Base-by-base conservation (phyloP, 2,113 vertebrate species). In the Orycteropus afer region DNA sequence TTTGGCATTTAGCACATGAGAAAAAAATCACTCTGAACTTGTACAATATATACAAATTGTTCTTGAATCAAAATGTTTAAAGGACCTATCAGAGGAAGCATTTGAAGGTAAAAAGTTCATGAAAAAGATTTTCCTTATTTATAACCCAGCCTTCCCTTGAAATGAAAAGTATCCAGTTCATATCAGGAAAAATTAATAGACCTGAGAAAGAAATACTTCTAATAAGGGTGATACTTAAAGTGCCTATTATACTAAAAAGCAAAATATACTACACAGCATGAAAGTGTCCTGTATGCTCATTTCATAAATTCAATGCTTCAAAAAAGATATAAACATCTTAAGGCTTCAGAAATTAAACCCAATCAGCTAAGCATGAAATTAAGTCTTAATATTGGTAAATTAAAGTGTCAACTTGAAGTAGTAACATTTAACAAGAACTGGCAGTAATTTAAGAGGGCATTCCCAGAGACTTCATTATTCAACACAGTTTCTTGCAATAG, bases 81-180 rank as follows among this genome's bases (percentile, higher is more conserved):
- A 82, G 55, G 5, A 59, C 61, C 40, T 82, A 94, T 92, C 20
- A 96, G 73, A 96, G 45, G 25, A 95, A 95, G 94, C 37, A 95
- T 57, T 74, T 87, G 45, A 95, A 92, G 95, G 90, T 92, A 88
- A 95, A 80, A 92, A 90, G 73, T 90, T 97, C 90, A 93, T 2
- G 37, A 14, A 57, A 47, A 77, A 81, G 22, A 89, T 71, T 92
- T 94, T 80, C 63, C n/a, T 95, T 92, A 93, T 93, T 95, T 94
- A 93, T 79, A 85, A 65, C 13, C 57, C 51, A 93, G 65, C 17
- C 40, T 90, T 71, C 49, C 17, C 47, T 45, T 86, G 42, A 95
- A 96, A 93, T 40, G 22, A 92, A 87, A 51, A 80, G 63, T 53
- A 69, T 80, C 73, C 67, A 47, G 82, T 79, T 94, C 42, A 29